Evolutionary conservation across 53 echinoderm and acorn worm species (phyloP), one percentile per base, ranked within the genome.

Genomic region (Crossaster papposus): DNA sequence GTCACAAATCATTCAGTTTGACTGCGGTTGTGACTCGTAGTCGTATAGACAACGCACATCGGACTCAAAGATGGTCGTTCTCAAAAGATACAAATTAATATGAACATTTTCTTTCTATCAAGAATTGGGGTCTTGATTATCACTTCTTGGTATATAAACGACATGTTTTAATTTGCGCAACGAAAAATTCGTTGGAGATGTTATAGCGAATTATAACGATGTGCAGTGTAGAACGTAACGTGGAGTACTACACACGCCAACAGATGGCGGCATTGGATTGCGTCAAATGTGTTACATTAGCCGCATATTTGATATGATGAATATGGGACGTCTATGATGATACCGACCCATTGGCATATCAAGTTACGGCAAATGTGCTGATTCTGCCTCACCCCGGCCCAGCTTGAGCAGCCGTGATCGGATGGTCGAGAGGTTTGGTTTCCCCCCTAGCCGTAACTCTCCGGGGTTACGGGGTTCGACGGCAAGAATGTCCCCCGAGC

Each of bases 401-500:
- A n/a, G n/a, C n/a, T n/a, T n/a, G n/a, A n/a, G n/a, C n/a, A n/a
- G n/a, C n/a, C n/a, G n/a, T 35, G 36, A 63, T 51, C 64, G 14
- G 68, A 38, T 68, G 82, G 82, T 82, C 82, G 68, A 82, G 18
- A 17, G 33, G 2, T 50, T 28, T 36, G 26, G 12, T 31, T 38
- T 82, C 23, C 55, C 82, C 82, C 84, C 71, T 70, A 84, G 84
- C 72, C 31, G 71, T 65, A n/a, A 72, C 71, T 51, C 51, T 29
- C 52, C 28, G 84, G 84, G 84, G 71, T 84, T 29, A 37, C 84
- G 84, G 84, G 84, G 44, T 44, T 84, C 84, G 84, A 18, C 13
- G 33, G 72, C 37, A 72, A 32, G 84, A 84, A 84, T 84, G 70
- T 84, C 53, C 84, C 84, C 72, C 51, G 84, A 72, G 84, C 84